These are phyloP conservation scores for Perithous albicinctus DNA, from an alignment of 2,888 invertebrate genomes.

Conservation along the genomic window DNA sequence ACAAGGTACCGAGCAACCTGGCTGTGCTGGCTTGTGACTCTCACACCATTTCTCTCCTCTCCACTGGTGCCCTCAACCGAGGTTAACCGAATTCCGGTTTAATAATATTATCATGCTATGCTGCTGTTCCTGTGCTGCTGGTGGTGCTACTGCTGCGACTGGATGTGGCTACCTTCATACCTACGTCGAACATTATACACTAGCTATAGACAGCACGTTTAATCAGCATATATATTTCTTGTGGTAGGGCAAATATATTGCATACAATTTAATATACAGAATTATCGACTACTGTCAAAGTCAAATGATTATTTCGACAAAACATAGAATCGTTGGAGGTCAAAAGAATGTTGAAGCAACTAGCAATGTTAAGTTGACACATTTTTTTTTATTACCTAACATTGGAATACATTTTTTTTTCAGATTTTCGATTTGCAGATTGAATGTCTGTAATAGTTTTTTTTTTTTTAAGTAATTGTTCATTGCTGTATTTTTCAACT, in stretches of 20 bases:
- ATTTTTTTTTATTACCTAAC: too few species aligned
- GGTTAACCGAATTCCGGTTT: conserved; percentile 70
- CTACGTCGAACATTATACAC: conserved; percentile 35
- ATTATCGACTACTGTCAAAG: not conserved
- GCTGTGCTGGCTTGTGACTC: conserved; percentile 22
- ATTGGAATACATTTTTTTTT: too few species aligned
- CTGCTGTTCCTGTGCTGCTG: conserved; percentile 33
- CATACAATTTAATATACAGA: not conserved
- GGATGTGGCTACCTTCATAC: conserved; percentile 14
- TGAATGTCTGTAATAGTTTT: too few species aligned
- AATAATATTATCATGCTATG: conserved; percentile 65
- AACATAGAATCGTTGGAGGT: too few species aligned
- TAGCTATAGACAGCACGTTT: conserved; percentile 28
- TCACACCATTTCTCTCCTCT: conserved; percentile 28
- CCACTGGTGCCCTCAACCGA: conserved; percentile 57
- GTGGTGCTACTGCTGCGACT: conserved; percentile 34
- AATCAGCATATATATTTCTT: conserved; percentile 55
- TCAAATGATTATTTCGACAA: not conserved
- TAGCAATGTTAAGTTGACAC: too few species aligned
- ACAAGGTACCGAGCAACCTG: conserved; percentile 39
- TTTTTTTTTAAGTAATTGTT: too few species aligned
- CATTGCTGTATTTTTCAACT: too few species aligned
- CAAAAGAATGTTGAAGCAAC: too few species aligned
- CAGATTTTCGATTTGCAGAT: too few species aligned
- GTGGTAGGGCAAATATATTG: conserved; percentile 12